Base-by-base conservation (phyloP, 2,113 vertebrate species). In the Perccottus glenii region DNA sequence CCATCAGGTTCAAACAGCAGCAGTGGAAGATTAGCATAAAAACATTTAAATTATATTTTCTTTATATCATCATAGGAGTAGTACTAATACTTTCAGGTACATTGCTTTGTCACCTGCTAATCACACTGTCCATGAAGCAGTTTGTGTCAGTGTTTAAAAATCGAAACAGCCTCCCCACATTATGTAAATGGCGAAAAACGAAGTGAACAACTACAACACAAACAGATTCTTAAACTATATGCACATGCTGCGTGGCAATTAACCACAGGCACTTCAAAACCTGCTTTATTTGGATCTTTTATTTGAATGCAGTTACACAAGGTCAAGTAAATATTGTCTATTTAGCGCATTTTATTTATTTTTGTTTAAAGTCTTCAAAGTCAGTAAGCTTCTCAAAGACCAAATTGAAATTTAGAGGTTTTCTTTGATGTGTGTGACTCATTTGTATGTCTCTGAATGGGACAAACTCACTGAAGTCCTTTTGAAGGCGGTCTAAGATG, bases 191-290 rank as follows among this genome's bases (percentile, higher is more conserved):
- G 60, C 9, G 6, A 5, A 15, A 36, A 40, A 9, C 36, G 19
- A 58, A 50, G 61, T 35, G 36, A 64, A 27, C 55, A 42, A 44
- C 33, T n/a, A 75, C 48, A 47, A 6, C 15, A 75, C 48, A 47
- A 9, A 44, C 15, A 48, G 45, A 43, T 60, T 16, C 45, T 61
- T 51, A 57, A 61, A 66, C 52, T 60, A 7, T 44, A 61, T 52
- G 61, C 33, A 7, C 44, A 61, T 52, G 61, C 33, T 48, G 51
- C 27, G 46, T 64, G 53, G 33, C 12, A 64, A 60, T 56, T 59
- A 53, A 51, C 65, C 38, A 32, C 12, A 32, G 14, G 33, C 9
- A n/a, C 33, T 55, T 55, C 52, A 15, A 38, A 36, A 40, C 33
- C 52, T 9, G 33, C 33, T 38, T 55, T 55, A 55, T 55, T 38